Percentiles rank a stretch among this genome's conserved stretches.
Conservation (phyloP, 2,888 invertebrate species). For the Cyclophora albipunctata region DNA sequence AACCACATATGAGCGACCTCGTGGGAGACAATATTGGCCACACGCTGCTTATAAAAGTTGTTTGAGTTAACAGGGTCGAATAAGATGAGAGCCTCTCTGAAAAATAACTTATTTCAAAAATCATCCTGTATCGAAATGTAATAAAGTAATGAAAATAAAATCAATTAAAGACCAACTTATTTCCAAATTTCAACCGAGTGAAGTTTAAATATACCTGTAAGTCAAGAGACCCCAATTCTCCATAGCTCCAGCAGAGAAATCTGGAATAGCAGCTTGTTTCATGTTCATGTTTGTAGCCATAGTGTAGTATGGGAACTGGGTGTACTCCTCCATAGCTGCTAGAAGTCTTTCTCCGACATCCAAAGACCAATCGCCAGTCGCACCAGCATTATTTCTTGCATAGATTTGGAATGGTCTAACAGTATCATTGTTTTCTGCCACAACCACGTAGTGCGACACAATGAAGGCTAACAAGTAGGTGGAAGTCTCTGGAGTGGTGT, state of each 20-base stretch:
- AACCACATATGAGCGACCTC: slow-evolving; percentile 91
- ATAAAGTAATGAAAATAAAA: not conserved
- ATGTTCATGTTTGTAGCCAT: slow-evolving; percentile 69
- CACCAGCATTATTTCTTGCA: slow-evolving; percentile 56
- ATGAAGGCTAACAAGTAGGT: slow-evolving; percentile 91
- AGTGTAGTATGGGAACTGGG: slow-evolving; percentile 63
- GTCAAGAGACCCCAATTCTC: slow-evolving; percentile 91
- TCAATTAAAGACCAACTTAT: too few species aligned
- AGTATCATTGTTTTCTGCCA: slow-evolving; percentile 28
- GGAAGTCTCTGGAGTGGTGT: slow-evolving; percentile 80
- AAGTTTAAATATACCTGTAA: slow-evolving; percentile 71
- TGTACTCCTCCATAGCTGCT: slow-evolving; percentile 74
- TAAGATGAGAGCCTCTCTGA: slow-evolving; percentile 77
- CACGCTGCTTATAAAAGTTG: slow-evolving; percentile 76
- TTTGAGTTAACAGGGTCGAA: slow-evolving; percentile 62
- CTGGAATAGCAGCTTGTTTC: slow-evolving; percentile 86
- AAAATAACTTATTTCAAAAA: slow-evolving; percentile 10
- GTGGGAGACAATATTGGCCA: slow-evolving; percentile 82
- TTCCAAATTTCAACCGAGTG: too few species aligned
- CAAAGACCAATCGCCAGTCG: slow-evolving; percentile 58
- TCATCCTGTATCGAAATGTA: too few species aligned
- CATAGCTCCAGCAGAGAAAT: slow-evolving; percentile 87
- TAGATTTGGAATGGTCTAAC: slow-evolving; percentile 52
- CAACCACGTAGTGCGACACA: slow-evolving; percentile 81
- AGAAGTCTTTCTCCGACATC: slow-evolving; percentile 61